Evolutionary conservation across 1,140 invertebrate genomes (phyloP), one percentile per base, ranked within the genome.

Genomic region (Patella vulgata): DNA sequence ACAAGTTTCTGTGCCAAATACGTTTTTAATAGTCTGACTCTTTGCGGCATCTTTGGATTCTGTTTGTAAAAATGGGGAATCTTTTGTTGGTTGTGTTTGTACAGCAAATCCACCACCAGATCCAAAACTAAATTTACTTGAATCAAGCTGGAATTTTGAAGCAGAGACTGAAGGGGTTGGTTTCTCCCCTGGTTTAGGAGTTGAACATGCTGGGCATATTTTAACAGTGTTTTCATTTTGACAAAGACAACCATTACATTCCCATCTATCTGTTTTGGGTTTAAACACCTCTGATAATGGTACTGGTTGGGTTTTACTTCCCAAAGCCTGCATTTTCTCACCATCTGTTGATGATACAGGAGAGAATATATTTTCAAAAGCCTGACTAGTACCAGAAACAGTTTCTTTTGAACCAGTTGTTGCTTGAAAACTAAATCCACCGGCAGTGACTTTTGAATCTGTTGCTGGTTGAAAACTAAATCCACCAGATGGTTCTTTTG

Each of bases 201-300:
- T 84, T 68, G 70, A 82, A 80, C 93, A 96, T 0, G 92, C 89
- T 44, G 87, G 51, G 77, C 94, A 96, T 11, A 86, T 85, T 0
- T 79, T 66, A 9, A 76, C 70, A 12, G 83, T 83, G 12, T 84
- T 83, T 21, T 87, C 84, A 78, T 97, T 97, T 43, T 85, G 86
- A 2, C 91, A 87, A 52, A 92, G 91, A 81, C 95, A 97, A 30
- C 74, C 78, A n/a, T 84, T 77, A 79, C 95, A 97, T 74, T 89
- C 88, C 95, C 95, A 97, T 25, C 89, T 89, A 28, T 92, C 93
- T 44, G 84, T 75, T 27, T 88, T 86, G 1, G 87, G 87, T 75
- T 92, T 92, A 68, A 92, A 93, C 63, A 87, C 48, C 46, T 88
- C 84, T 2, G 82, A 82, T 39, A 88, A 71, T 63, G 75, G 53